Conservation (phyloP, 2,888 invertebrate genomes). For the Scaptomyza tumidula region DNA sequence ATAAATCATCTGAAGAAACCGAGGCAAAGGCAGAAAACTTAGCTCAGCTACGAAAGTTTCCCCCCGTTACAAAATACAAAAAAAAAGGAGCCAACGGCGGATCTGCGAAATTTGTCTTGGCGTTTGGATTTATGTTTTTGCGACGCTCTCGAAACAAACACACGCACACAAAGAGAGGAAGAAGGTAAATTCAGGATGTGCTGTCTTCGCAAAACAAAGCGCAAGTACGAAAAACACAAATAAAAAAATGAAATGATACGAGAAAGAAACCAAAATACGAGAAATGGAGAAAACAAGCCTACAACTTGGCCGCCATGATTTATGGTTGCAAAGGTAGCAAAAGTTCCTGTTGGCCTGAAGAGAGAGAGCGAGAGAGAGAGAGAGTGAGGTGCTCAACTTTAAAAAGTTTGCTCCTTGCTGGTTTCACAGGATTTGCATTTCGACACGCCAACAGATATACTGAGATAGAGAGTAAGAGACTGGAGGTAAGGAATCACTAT, state of each 20-base stretch:
- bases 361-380: background rate
- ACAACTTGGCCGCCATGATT: slow-evolving; percentile 69
- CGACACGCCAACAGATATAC: slow-evolving; percentile 50
- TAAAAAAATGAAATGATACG: slow-evolving; percentile 32
- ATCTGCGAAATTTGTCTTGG: slow-evolving; percentile 82
- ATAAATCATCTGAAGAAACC: slow-evolving; percentile 72
- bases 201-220: slow-evolving; percentile 82
- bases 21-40: slow-evolving; percentile 66
- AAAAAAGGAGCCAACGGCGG: slow-evolving; percentile 56
- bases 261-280: slow-evolving; percentile 36
- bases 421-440: slow-evolving; percentile 77
- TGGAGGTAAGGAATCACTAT: slow-evolving; percentile 33
- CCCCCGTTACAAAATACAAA: slow-evolving; percentile 5
- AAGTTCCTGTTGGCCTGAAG: slow-evolving; percentile 44
- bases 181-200: slow-evolving; percentile 80
- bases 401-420: slow-evolving; percentile 69
- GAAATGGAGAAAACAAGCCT: slow-evolving; percentile 62
- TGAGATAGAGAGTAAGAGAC: background rate
- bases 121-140: slow-evolving; percentile 80
- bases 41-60: slow-evolving; percentile 67
- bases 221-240: slow-evolving; percentile 28
- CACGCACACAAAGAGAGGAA: slow-evolving; percentile 32
- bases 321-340: slow-evolving; percentile 77
- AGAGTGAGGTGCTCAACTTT: slow-evolving; percentile 52
- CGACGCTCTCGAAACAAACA: slow-evolving; percentile 72